A percentile compares a stretch with the other conserved stretches of the same genome.
phyloP scores from a whole-genome alignment of 2,888 invertebrate genomes.

The Amblyteles armatorius region DNA sequence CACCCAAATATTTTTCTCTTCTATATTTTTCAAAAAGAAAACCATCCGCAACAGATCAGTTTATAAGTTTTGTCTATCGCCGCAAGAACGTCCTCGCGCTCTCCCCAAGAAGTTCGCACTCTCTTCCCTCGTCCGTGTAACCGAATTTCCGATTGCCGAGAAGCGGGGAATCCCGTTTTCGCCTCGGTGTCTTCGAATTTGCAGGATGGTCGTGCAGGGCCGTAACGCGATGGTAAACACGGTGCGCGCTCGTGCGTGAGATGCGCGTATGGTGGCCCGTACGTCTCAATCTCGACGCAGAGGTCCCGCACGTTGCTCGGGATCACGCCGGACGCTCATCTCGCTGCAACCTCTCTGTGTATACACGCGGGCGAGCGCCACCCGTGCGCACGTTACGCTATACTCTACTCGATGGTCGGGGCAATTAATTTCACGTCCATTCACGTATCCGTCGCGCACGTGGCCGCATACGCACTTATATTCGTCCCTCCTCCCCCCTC shows the following conservation, averaged over 20 bases:
- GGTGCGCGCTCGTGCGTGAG: constrained; percentile 3
- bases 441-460: constrained; percentile 69
- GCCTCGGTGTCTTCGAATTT: not conserved
- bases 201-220: not conserved
- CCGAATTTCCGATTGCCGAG: not conserved
- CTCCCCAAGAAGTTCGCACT: not conserved
- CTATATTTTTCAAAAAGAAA: not conserved
- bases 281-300: constrained; percentile 14
- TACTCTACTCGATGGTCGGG: constrained; percentile 59
- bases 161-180: not conserved
- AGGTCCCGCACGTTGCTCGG: constrained; percentile 31
- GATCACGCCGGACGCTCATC: constrained; percentile 49
- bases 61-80: too few relatives aligned
- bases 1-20: not conserved
- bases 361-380: constrained; percentile 58
- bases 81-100: too few relatives aligned
- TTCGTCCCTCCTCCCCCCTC: constrained; percentile 61
- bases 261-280: constrained; percentile 19
- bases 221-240: constrained; percentile 23
- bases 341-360: constrained; percentile 39
- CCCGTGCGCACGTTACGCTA: constrained; percentile 16
- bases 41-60: not conserved
- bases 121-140: not conserved
- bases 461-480: constrained; percentile 66
- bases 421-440: constrained; percentile 73